Base-by-base conservation (phyloP, 1,140 invertebrate genomes). In the Eriosoma lanigerum region DNA sequence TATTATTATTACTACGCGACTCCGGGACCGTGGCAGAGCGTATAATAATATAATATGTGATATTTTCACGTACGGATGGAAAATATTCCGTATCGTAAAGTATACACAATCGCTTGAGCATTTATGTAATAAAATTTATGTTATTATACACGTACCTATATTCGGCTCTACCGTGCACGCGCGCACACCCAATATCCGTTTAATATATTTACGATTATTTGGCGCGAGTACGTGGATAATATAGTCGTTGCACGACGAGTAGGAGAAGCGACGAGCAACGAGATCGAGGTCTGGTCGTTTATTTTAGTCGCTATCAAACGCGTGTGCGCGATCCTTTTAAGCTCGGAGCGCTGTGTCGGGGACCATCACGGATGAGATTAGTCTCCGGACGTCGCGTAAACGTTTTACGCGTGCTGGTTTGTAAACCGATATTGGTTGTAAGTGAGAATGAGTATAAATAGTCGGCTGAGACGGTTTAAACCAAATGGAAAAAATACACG, bases 141-240 rank as follows among this genome's bases (percentile, higher is more conserved):
- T 10, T 17, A 21, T 66, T 21, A 54, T 8, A 54, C 17, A 21
- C 32, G 4, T 3, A 32, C 12, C 10, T 13, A n/a, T 21, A 46
- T 44, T 1, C n/a, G n/a, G n/a, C n/a, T n/a, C 32, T 8, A 3
- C n/a, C n/a, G 19, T 24, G 64, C 44, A 66, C 32, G 64, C 44
- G 32, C 19, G 32, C 21, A 46, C 12, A 66, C 19, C 32, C 44
- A 66, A 66, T 66, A 66, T 66, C 32, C 64, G n/a, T n/a, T 66
- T 44, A 66, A 66, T 66, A 66, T 29, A 29, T 64, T 38, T 64
- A 64, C 64, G 64, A 66, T 66, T 66, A 66, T 66, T 44, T 66
- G 0, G 6, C n/a, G 38, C 10, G 64, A 5, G n/a, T 15, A 19
- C 15, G 29, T n/a, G 60, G 4, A 17, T 38, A n/a, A 8, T 38